Evolutionary conservation across 2,113 vertebrate genomes (phyloP).

Genomic region (Physeter macrocephalus): DNA sequence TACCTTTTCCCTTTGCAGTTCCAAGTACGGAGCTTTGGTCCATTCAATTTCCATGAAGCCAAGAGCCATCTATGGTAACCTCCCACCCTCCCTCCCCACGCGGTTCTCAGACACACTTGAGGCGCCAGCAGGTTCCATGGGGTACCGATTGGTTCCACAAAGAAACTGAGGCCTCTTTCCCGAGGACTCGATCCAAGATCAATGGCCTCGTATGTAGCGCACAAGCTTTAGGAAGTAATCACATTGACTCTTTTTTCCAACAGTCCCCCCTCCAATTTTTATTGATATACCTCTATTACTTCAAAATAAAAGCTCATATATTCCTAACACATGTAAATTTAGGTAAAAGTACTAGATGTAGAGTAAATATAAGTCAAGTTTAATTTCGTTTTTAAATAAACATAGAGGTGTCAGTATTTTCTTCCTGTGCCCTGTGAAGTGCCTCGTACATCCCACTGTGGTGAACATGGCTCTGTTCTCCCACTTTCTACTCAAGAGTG

Average conservation of each 20-base stretch:
- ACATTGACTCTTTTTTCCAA: not conserved
- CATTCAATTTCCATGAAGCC: not conserved
- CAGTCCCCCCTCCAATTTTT: not conserved
- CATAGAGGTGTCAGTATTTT: not conserved
- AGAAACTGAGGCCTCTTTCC: not conserved
- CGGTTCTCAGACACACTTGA: not conserved
- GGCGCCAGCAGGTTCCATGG: not conserved
- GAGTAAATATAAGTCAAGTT: not conserved
- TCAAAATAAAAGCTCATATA: not conserved
- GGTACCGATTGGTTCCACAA: not conserved
- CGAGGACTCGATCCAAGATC: not conserved
- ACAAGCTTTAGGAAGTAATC: not conserved
- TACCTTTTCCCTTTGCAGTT: not conserved
- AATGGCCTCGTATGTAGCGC: not conserved
- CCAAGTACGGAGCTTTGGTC: not conserved
- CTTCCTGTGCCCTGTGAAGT: not conserved
- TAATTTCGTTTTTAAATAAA: not conserved
- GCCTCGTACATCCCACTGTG: not conserved
- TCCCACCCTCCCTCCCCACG: not conserved
- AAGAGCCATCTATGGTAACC: not conserved
- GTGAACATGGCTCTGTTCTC: not conserved
- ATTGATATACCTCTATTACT: not conserved
- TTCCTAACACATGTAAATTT: not conserved
- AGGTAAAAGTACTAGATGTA: not conserved
- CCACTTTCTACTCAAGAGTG: not conserved